phyloP scores from a whole-genome alignment of 2,113 vertebrate genomes.

The Callaeas wilsoni region DNA sequence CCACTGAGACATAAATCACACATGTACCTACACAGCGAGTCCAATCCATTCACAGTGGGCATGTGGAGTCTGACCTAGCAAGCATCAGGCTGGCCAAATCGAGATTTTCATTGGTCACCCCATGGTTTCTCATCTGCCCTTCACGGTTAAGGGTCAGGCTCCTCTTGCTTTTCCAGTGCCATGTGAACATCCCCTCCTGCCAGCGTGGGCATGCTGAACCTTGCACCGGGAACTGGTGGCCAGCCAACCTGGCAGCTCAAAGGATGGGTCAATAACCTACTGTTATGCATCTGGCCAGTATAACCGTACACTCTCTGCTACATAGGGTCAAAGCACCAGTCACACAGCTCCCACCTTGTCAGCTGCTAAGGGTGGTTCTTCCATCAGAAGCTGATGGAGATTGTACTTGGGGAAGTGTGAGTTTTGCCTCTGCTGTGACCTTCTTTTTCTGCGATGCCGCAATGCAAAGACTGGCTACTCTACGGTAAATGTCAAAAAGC shows the following conservation, averaged over 20 bases:
- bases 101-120: background rate
- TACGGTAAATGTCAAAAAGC: background rate
- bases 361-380: background rate
- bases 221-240: background rate
- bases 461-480: background rate
- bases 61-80: background rate
- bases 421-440: background rate
- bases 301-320: background rate
- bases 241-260: slow-evolving; percentile 10
- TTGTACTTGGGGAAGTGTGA: background rate
- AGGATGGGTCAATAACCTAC: background rate
- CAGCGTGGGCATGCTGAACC: background rate
- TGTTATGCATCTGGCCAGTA: background rate
- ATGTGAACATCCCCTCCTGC: background rate
- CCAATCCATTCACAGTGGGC: slow-evolving; percentile 13
- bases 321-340: background rate
- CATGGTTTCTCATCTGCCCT: background rate
- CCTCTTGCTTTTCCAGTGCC: background rate
- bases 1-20: background rate
- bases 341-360: background rate
- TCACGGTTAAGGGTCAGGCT: background rate
- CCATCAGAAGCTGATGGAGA: background rate
- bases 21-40: background rate
- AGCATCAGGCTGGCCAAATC: background rate
- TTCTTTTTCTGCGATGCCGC: background rate